Evolutionary conservation across 2,797 vertebrate genomes (phyloP), one percentile per base, ranked within the genome.

Genomic region (Pampus argenteus): DNA sequence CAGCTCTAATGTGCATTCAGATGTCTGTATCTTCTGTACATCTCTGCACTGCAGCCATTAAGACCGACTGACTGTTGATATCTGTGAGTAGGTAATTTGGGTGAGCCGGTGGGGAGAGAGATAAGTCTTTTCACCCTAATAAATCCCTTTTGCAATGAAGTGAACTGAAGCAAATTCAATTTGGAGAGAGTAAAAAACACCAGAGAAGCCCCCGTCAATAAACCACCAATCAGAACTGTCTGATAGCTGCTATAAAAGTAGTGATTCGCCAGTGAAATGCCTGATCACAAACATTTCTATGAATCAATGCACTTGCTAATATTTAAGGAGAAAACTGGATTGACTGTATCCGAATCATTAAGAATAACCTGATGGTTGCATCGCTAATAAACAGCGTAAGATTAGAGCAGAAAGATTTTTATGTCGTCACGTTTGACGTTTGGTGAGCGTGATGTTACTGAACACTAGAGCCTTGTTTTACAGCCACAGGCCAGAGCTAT

Each of bases 101-200:
- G 44, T 48, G 44, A 84, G 82, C 87, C 87, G 86, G 85, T 86
- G 88, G 79, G 80, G 28, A 38, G 50, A 50, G 44, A 87, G 88
- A 90, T 89, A 84, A 87, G 85, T 84, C 86, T 79, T 65, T 67
- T 75, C 81, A 48, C 63, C 25, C 85, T 86, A 88, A 88, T 89
- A 86, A 89, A 90, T 88, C 87, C 82, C 66, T 69, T 44, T 66
- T 68, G 78, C 81, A 69, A 60, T 73, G 74, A 87, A 70, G 70
- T 31, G 15, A 68, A 70, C 55, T 78, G 83, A 83, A 72, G 83
- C 52, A 70, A 79, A 86, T 85, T 86, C 65, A 89, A 85, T 89
- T 82, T 81, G 57, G 49, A 52, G 54, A 5, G 62, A 68, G 78
- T 29, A 42, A 22, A 22, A 74, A 70, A 54, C 78, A 59, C 62